phyloP scores from a whole-genome alignment of 2,888 invertebrate genomes.

The Coelinius sp. region DNA sequence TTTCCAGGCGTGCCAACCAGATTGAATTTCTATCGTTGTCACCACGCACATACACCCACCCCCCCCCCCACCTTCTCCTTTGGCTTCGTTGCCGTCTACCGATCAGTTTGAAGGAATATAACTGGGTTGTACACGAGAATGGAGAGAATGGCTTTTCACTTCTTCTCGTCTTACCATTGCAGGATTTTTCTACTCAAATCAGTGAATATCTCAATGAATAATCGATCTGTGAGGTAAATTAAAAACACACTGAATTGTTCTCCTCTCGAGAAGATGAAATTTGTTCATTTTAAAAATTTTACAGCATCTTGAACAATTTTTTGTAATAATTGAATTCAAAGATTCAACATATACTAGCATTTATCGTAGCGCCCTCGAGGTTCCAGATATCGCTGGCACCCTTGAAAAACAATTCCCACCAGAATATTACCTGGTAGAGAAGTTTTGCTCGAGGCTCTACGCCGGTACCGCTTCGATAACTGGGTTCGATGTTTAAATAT shows the following conservation, averaged over 20 bases:
- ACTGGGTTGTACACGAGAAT: conserved; percentile 59
- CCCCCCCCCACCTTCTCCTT: conserved; percentile 28
- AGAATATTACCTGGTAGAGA: conserved; percentile 27
- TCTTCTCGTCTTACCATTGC: not conserved
- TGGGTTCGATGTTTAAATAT: conserved; percentile 33
- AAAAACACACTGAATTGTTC: not conserved
- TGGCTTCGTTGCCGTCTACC: conserved; percentile 49
- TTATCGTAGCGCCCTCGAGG: not conserved
- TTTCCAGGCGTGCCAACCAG: conserved; percentile 64
- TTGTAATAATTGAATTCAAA: not conserved
- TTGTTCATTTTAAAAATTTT: conserved; percentile 3
- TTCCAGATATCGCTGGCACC: conserved; percentile 11
- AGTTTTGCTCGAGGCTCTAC: conserved; percentile 13
- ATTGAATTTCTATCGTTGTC: conserved; percentile 67
- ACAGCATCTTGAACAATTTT: not conserved
- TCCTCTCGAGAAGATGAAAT: not conserved
- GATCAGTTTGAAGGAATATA: conserved; percentile 64
- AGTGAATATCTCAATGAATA: too few relatives aligned
- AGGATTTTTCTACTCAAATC: not conserved
- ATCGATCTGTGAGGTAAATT: too few relatives aligned
- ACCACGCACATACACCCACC: conserved; percentile 42
- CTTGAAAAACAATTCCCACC: conserved; percentile 21
- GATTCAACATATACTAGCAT: conserved; percentile 1
- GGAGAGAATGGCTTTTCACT: too few relatives aligned
- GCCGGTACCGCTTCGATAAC: conserved; percentile 22